Base-by-base conservation (phyloP, 2,888 invertebrate genomes). In the Melanostoma scalare region DNA sequence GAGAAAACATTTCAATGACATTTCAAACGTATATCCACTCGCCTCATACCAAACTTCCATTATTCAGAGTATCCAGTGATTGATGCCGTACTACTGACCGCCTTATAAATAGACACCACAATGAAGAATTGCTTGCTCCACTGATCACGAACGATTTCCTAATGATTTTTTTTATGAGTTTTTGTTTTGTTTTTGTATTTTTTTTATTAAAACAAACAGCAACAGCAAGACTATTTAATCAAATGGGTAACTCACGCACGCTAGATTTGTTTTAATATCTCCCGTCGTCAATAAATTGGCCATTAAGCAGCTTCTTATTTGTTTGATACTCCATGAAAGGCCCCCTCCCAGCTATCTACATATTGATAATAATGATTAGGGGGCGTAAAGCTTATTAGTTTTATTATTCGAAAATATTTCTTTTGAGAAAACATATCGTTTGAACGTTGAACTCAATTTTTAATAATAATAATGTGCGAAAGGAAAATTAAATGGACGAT, bases 161-260 rank as follows among this genome's bases (percentile, higher is more conserved):
- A 50, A 46, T 46, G 58, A 36, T 40, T 42, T 48, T 20, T 48
- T 68, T 56, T 50, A 31, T 44, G 30, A 6, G 8, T 56, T 35
- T 68, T 53, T 67, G 33, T 53, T 46, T n/a, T n/a, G n/a, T n/a
- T 61, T 20, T 40, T 50, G 40, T 46, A 10, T 44, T 55, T 44
- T 20, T 55, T 55, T 55, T 4, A 46, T 35, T 9, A 80, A 40
- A 67, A 50, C 67, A 73, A 58, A 40, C 73, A 52, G 35, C 56
- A 42, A 44, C 6, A 3, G 2, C 44, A 44, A 9, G 56, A 50
- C 56, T 6, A 56, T 68, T n/a, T 68, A 68, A 68, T 73, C 75
- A 71, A 76, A 52, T 68, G 68, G 60, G 63, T 68, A 52, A 82
- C 71, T 60, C 81, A 68, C 50, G 60, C 61, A 67, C 60, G 61